Evolutionary conservation across 2,888 invertebrate genomes (phyloP).

Genomic region (Drosophila macrospina): DNA sequence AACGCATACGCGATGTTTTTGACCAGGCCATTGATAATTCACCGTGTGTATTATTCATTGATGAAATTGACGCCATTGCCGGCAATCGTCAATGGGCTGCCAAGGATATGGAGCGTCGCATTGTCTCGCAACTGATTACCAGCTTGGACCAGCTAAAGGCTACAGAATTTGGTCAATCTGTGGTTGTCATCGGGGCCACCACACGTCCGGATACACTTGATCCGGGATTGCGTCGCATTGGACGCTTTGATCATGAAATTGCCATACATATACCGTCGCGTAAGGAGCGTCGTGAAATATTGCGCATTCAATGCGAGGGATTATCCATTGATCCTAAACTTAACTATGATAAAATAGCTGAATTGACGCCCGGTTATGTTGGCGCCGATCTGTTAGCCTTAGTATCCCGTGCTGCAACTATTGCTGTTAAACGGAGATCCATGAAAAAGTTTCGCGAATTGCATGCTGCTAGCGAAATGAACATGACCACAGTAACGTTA

Average conservation of each 20-base stretch:
- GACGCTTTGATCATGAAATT: conserved; percentile 97
- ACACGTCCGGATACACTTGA: conserved; percentile 97
- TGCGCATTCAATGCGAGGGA: conserved; percentile 89
- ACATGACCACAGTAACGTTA: conserved; percentile 84
- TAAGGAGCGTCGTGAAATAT: conserved; percentile 92
- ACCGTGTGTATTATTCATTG: conserved; percentile 96
- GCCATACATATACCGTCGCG: conserved; percentile 96
- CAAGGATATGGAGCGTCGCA: conserved; percentile 97
- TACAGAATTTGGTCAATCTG: conserved; percentile 82
- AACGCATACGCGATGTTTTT: conserved; percentile 95
- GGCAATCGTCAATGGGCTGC: conserved; percentile 95
- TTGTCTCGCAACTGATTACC: conserved; percentile 96
- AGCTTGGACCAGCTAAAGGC: conserved; percentile 91
- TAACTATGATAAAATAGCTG: conserved; percentile 90
- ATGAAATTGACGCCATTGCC: conserved; percentile 98
- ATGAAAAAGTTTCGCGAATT: conserved; percentile 81
- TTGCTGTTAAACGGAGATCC: conserved; percentile 90
- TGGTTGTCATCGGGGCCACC: conserved; percentile 96
- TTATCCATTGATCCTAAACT: conserved; percentile 90
- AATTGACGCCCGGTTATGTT: conserved; percentile 97
- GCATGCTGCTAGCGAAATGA: conserved; percentile 76
- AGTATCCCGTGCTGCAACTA: conserved; percentile 94
- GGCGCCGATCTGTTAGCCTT: conserved; percentile 96
- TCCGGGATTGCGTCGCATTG: conserved; percentile 95
- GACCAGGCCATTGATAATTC: conserved; percentile 92